These are phyloP conservation scores for Cyclargus thomasi DNA, from an alignment of 1,140 invertebrate species.

Conservation along the genomic window DNA sequence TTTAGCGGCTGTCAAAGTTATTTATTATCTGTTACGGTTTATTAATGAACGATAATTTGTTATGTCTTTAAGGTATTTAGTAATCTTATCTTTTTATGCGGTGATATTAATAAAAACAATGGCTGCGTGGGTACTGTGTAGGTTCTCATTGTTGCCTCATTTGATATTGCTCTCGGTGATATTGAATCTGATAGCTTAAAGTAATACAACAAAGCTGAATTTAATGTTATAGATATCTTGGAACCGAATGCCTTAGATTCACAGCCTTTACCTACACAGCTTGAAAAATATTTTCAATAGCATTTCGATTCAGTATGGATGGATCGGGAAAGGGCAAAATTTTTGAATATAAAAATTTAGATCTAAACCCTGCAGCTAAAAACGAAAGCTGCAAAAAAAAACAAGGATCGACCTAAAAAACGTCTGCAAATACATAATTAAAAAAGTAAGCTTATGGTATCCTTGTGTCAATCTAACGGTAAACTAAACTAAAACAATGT, in stretches of 20 bases:
- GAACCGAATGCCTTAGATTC: too few relatives aligned
- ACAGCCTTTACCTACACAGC: too few relatives aligned
- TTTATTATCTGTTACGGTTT: slow-evolving; percentile 13
- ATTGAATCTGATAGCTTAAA: background rate
- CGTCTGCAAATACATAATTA: background rate
- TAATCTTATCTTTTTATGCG: slow-evolving; percentile 3
- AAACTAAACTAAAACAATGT: background rate
- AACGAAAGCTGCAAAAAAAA: background rate
- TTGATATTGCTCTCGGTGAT: background rate
- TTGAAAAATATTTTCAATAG: too few relatives aligned
- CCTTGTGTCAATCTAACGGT: background rate
- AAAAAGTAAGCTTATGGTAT: background rate
- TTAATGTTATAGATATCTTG: too few relatives aligned
- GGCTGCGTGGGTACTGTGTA: background rate
- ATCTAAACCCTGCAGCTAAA: too few relatives aligned
- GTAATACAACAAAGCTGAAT: too few relatives aligned
- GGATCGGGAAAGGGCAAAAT: too few relatives aligned
- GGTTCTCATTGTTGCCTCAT: background rate
- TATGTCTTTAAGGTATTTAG: slow-evolving; percentile 5
- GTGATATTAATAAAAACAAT: background rate
- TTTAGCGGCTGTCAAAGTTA: slow-evolving; percentile 14
- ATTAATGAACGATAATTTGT: slow-evolving; percentile 8
- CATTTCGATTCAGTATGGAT: too few relatives aligned
- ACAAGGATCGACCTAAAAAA: background rate
- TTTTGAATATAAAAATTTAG: too few relatives aligned